phyloP scores from a whole-genome alignment of 2,113 vertebrate genomes.

The Grallaria varia region DNA sequence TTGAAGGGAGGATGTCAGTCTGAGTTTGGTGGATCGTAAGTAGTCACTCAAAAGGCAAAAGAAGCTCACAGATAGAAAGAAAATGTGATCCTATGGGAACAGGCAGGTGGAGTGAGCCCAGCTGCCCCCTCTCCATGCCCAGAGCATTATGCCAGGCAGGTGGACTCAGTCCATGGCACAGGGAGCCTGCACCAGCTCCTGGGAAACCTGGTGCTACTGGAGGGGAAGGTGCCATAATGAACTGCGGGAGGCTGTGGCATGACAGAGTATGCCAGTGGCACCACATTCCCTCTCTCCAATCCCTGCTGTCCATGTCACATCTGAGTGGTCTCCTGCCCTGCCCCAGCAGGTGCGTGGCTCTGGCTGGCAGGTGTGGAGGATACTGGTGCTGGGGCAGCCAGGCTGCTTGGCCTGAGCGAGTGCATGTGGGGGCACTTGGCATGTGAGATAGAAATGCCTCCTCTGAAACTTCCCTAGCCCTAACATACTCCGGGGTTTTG shows the following conservation, averaged over 20 bases:
- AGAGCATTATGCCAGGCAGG: neutral
- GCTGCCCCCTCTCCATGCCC: neutral
- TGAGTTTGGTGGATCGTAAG: neutral
- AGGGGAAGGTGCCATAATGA: accelerated
- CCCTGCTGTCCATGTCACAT: accelerated
- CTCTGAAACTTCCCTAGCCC: neutral
- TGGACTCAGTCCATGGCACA: neutral
- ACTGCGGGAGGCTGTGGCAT: accelerated
- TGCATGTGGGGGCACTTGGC: neutral
- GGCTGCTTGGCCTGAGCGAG: neutral
- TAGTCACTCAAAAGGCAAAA: neutral
- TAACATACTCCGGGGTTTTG: accelerated
- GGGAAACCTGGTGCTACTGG: neutral
- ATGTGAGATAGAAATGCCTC: neutral
- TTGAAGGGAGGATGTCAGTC: accelerated
- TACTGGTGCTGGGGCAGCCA: neutral
- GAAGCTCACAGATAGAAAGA: neutral
- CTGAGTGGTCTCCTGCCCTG: neutral
- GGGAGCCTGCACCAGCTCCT: neutral
- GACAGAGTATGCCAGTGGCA: neutral
- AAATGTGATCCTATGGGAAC: neutral
- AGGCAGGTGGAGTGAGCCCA: accelerated
- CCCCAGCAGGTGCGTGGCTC: neutral
- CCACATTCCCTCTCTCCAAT: neutral
- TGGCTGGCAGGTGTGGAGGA: neutral